These are phyloP conservation scores for Dysmachus trigonus DNA, from an alignment of 2,888 invertebrate species.

Conservation along the genomic window DNA sequence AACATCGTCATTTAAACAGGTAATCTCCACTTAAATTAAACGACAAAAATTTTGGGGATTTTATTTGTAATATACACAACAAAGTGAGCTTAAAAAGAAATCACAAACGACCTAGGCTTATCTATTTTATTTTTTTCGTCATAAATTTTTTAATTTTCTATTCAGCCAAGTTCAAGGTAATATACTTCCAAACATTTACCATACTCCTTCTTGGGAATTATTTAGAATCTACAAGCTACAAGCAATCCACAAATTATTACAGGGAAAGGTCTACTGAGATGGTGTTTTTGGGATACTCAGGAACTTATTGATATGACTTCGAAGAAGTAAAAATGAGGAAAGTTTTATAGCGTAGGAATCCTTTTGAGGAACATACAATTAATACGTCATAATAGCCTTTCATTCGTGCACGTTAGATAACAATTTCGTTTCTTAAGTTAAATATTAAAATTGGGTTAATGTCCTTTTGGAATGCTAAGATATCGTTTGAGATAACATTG, in stretches of 20 bases:
- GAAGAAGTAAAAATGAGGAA: background rate
- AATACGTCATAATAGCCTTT: background rate
- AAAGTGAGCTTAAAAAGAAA: constrained; percentile 6
- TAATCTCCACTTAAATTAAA: background rate
- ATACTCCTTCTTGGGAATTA: background rate
- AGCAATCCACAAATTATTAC: background rate
- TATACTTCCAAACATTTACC: background rate
- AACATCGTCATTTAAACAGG: background rate
- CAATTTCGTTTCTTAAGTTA: background rate
- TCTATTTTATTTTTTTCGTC: background rate
- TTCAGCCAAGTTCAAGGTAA: background rate
- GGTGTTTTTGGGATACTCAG: background rate
- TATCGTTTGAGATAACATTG: background rate
- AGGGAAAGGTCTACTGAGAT: background rate
- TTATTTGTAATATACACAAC: background rate
- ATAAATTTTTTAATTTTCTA: background rate
- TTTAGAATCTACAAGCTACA: background rate
- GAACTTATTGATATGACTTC: constrained; percentile 21
- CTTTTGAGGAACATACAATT: constrained; percentile 5
- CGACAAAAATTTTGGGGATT: background rate
- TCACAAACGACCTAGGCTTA: constrained; percentile 6
- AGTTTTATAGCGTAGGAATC: background rate
- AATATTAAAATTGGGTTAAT: background rate
- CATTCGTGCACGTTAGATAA: background rate
- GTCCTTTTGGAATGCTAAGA: background rate